These are phyloP conservation scores for Sphaerophoria taeniata DNA, from an alignment of 2,888 invertebrate genomes.

Conservation along the genomic window DNA sequence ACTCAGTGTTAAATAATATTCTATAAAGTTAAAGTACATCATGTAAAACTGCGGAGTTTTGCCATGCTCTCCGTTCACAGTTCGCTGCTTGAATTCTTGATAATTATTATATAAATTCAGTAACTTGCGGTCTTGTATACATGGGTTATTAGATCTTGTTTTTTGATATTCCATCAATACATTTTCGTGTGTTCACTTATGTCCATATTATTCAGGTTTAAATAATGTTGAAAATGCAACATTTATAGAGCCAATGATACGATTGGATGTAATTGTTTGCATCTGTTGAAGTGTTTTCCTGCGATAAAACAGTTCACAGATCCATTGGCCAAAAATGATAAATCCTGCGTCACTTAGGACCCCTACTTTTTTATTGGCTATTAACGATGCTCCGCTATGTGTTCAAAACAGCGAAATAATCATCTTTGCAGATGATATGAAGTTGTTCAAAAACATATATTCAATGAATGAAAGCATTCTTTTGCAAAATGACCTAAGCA, in stretches of 20 bases:
- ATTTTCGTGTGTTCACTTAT: background rate
- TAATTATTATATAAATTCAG: background rate
- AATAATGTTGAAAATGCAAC: background rate
- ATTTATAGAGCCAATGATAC: background rate
- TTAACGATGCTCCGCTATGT: too few relatives aligned
- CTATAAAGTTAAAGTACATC: background rate
- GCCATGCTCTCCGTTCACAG: background rate
- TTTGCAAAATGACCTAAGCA: too few relatives aligned
- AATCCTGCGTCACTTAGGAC: too few relatives aligned
- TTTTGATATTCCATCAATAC: background rate
- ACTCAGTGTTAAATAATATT: background rate
- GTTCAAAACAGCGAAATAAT: too few relatives aligned
- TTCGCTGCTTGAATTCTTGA: background rate
- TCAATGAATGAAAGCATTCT: too few relatives aligned
- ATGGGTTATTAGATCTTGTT: background rate
- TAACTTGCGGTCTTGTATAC: background rate
- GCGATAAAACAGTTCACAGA: constrained; percentile 1
- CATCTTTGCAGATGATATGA: too few relatives aligned
- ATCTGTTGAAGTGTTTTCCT: too few relatives aligned
- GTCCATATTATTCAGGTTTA: background rate
- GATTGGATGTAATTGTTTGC: background rate
- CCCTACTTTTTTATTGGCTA: too few relatives aligned
- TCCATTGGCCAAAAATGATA: constrained; percentile 29
- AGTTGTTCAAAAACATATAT: too few relatives aligned
- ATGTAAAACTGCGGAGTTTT: background rate